Percentiles rank a stretch among this genome's conserved stretches.
Conservation (phyloP, 2,888 invertebrate genomes). For the Thymelicus sylvestris region DNA sequence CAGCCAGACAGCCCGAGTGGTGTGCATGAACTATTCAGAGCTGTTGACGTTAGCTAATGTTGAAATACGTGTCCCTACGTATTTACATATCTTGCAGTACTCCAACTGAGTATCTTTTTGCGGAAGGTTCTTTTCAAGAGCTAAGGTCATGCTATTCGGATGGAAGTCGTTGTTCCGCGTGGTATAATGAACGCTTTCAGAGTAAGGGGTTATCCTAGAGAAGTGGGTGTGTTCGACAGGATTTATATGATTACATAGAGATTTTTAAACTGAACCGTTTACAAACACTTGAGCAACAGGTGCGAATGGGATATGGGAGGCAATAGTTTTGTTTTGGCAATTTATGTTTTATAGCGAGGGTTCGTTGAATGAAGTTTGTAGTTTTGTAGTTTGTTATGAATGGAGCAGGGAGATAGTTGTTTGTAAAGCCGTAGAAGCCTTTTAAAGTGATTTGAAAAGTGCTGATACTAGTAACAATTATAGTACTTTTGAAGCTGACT, state of each 20-base stretch:
- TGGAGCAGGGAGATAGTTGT: not conserved
- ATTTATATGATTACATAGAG: not conserved
- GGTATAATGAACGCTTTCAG: slow-evolving; percentile 23
- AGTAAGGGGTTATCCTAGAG: not conserved
- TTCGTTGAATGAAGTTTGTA: not conserved
- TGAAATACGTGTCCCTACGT: slow-evolving; percentile 29
- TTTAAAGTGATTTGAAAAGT: too few species aligned
- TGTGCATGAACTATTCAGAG: slow-evolving; percentile 45
- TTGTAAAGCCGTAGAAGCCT: not conserved
- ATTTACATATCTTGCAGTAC: slow-evolving; percentile 33
- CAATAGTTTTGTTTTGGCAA: not conserved
- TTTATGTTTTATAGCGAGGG: not conserved
- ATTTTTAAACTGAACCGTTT: slow-evolving; percentile 2
- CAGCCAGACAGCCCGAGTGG: slow-evolving; percentile 45
- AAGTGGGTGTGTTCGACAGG: slow-evolving; percentile 3
- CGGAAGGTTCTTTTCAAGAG: slow-evolving; percentile 26
- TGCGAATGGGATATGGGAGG: slow-evolving; percentile 3
- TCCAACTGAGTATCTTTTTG: slow-evolving; percentile 35
- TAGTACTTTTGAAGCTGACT: too few species aligned
- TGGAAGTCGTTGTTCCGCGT: slow-evolving; percentile 24
- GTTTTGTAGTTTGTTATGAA: not conserved
- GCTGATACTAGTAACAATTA: too few species aligned
- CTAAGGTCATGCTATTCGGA: slow-evolving; percentile 28
- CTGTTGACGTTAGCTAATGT: slow-evolving; percentile 33
- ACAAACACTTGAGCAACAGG: slow-evolving; percentile 9